Conservation (phyloP, 2,797 vertebrate species). For the Neosilurus mollespiculum region DNA sequence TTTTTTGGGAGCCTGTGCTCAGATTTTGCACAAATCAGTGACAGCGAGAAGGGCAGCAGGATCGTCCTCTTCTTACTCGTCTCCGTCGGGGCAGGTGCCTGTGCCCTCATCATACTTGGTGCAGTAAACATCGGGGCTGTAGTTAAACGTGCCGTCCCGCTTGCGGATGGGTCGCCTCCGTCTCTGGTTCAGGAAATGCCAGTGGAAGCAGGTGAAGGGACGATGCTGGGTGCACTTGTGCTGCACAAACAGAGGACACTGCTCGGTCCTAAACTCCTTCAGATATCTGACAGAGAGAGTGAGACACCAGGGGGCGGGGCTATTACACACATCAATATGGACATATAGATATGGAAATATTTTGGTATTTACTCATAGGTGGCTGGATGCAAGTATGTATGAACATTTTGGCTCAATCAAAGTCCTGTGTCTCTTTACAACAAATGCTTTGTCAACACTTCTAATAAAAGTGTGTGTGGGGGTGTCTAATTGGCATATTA, state of each 20-base stretch:
- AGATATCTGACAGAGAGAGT: slow-evolving; percentile 81
- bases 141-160: slow-evolving; percentile 96
- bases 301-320: neutral
- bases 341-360: neutral
- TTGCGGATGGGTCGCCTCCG: slow-evolving; percentile 91
- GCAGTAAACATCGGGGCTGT: slow-evolving; percentile 98
- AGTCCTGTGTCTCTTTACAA: neutral
- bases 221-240: slow-evolving; percentile 98
- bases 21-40: neutral
- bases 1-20: slow-evolving; percentile 3
- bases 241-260: slow-evolving; percentile 96
- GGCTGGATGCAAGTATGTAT: no score
- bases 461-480: neutral
- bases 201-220: slow-evolving; percentile 97
- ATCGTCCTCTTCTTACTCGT: slow-evolving; percentile 82
- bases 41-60: neutral
- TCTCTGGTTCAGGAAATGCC: slow-evolving; percentile 98
- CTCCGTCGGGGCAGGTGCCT: slow-evolving; percentile 93
- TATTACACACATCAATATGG: neutral
- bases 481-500: neutral
- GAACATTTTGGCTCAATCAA: neutral
- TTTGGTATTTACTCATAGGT: neutral
- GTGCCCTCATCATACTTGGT: slow-evolving; percentile 97
- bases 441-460: neutral
- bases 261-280: slow-evolving; percentile 98